Base-by-base conservation (phyloP, 2,113 vertebrate species). In the Pedetes capensis region DNA sequence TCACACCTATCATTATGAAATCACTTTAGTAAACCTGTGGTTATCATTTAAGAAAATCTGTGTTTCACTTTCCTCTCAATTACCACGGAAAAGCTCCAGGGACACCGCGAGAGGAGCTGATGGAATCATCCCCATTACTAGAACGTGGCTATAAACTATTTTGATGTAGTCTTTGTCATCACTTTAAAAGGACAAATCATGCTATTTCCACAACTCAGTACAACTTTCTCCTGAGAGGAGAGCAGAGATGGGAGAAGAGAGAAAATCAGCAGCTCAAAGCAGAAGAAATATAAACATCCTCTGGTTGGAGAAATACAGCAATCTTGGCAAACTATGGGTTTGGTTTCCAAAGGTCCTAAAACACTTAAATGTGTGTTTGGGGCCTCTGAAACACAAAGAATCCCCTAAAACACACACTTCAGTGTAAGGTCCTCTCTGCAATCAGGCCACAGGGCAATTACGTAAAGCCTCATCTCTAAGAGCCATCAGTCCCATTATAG, bases 51-150 rank as follows among this genome's bases (percentile, higher is more conserved):
- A 32, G 27, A 89, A 92, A 89, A 66, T 47, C 87, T 49, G 20
- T 61, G n/a, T 87, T 85, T 92, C 39, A 23, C 25, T 95, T 89
- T 86, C 90, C 53, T 95, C 85, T 95, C 95, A 95, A 96, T 96
- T 90, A 93, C 57, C 49, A 66, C 27, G 22, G 51, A 47, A 6
- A 2, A 55, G 32, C 72, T 75, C 84, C 44, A 87, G 61, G 18
- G 49, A 72, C 47, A 75, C 1, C 1, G 18, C 22, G 29, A 34
- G 25, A 68, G 37, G 37, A 34, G 74, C 80, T 37, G 59, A 51
- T 10, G 8, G 79, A 66, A 64, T 20, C 39, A 32, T 18, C 53
- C 55, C 82, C 29, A 72, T 25, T n/a, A 49, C 44, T 53, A 61
- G 68, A 95, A 81, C 29, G 1, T 34, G 34, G 59, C 55, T 57